Evolutionary conservation across 2,888 invertebrate genomes (phyloP).

Genomic region (Drosophila pseudotalamancana): DNA sequence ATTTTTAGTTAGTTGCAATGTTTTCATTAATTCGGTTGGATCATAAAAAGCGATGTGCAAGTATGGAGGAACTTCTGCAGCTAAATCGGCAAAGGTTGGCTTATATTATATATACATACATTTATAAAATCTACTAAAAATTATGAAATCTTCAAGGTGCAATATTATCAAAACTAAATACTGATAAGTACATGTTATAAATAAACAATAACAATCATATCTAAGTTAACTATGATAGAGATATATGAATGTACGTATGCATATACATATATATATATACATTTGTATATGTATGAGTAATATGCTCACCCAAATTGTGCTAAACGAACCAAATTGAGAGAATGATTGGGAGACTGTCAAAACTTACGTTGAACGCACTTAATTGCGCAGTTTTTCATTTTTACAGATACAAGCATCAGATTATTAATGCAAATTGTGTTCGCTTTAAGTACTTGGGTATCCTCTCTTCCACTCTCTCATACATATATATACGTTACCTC

Average conservation of each 20-base stretch:
- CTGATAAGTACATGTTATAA: slow-evolving; percentile 42
- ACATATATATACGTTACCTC: not conserved
- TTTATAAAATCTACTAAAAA: not conserved
- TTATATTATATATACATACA: not conserved
- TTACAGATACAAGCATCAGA: slow-evolving; percentile 30
- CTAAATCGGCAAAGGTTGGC: slow-evolving; percentile 2
- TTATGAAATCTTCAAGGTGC: slow-evolving; percentile 8
- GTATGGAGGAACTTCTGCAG: not conserved
- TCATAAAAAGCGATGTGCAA: slow-evolving; percentile 3
- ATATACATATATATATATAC: not conserved
- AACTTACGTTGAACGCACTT: slow-evolving; percentile 47
- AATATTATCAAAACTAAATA: slow-evolving; percentile 10
- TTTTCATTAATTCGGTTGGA: not conserved
- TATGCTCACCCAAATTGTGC: slow-evolving; percentile 32
- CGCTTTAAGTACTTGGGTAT: slow-evolving; percentile 24
- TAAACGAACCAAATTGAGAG: slow-evolving; percentile 25
- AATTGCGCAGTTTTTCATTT: slow-evolving; percentile 72
- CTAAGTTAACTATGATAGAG: slow-evolving; percentile 19
- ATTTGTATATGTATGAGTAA: slow-evolving; percentile 38
- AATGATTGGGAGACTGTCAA: slow-evolving; percentile 37
- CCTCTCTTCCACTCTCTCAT: slow-evolving; percentile 1
- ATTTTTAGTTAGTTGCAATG: slow-evolving; percentile 6
- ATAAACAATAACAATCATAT: slow-evolving; percentile 53
- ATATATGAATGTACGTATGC: not conserved
- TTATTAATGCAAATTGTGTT: slow-evolving; percentile 64